Evolutionary conservation across 2,113 vertebrate genomes (phyloP).

Genomic region (Percopsis transmontana): DNA sequence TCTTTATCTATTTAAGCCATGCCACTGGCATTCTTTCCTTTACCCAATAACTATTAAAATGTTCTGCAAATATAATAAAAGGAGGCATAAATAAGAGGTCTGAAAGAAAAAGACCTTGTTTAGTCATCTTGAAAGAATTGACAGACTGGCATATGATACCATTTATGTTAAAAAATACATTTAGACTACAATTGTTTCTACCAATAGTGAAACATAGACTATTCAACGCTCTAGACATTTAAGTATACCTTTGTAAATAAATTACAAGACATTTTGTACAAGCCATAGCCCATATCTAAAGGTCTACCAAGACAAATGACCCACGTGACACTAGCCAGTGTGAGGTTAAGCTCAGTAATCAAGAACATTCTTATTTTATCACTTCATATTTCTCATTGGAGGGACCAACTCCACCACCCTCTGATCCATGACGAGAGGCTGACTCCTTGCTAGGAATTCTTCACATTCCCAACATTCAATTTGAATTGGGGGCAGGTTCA

Average conservation of each 20-base stretch:
- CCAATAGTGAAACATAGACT: no score
- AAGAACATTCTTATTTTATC: no score
- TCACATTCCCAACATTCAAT: slow-evolving; percentile 66
- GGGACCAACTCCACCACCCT: slow-evolving; percentile 13
- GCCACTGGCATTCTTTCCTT: slow-evolving; percentile 32
- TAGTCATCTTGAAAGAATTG: slow-evolving; percentile 28
- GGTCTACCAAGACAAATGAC: no score
- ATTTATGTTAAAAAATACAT: no score
- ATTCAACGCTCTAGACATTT: no score
- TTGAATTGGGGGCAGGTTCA: slow-evolving; percentile 50
- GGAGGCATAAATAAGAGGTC: slow-evolving; percentile 25
- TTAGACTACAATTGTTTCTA: no score
- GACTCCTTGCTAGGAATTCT: slow-evolving; percentile 50
- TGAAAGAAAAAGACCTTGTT: slow-evolving; percentile 16
- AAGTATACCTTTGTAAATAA: not conserved
- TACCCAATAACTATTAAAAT: slow-evolving; percentile 56
- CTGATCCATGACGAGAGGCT: slow-evolving; percentile 22
- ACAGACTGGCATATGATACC: slow-evolving; percentile 10
- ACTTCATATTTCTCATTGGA: slow-evolving; percentile 16
- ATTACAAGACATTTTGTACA: not conserved
- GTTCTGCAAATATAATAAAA: slow-evolving; percentile 45
- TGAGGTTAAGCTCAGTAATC: no score
- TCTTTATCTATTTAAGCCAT: slow-evolving; percentile 14
- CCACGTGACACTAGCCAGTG: no score
- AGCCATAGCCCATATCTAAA: no score